These are phyloP conservation scores for Araneus ventricosus DNA, from an alignment of 1,140 invertebrate species.

Conservation along the genomic window DNA sequence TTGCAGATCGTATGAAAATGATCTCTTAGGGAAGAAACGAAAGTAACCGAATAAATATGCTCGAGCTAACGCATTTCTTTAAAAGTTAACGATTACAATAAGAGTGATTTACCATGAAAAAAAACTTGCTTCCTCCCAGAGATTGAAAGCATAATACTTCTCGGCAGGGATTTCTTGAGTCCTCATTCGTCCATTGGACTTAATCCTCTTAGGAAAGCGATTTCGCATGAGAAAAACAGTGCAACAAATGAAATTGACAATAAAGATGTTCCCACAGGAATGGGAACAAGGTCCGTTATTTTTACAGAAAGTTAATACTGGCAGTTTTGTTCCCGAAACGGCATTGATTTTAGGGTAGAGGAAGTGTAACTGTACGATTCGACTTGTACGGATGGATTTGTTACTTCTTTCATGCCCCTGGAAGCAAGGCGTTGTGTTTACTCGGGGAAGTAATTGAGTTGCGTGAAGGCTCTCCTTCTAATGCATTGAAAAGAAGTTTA, in stretches of 20 bases:
- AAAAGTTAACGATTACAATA: background rate
- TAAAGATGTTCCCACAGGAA: conserved; percentile 21
- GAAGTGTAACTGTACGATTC: background rate
- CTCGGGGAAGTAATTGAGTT: background rate
- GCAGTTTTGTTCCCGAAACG: background rate
- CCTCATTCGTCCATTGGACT: background rate
- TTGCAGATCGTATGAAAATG: no score
- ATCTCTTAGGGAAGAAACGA: background rate
- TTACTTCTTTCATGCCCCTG: background rate
- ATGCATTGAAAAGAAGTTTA: no score
- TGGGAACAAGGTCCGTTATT: background rate
- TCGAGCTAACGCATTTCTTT: background rate
- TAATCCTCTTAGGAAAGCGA: conserved; percentile 52
- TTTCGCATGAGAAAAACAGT: background rate
- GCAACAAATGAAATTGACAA: conserved; percentile 59
- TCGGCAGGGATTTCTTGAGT: background rate
- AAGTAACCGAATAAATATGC: background rate
- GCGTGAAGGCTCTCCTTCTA: background rate
- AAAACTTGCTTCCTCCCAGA: background rate
- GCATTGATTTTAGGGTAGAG: conserved; percentile 19
- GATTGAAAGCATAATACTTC: conserved; percentile 23
- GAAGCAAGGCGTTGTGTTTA: background rate
- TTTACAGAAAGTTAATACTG: conserved; percentile 19
- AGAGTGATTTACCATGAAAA: background rate
- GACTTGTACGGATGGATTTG: background rate